These are phyloP conservation scores for Sinopyrophorus schimmeli DNA, from an alignment of 2,888 invertebrate genomes.

Conservation along the genomic window DNA sequence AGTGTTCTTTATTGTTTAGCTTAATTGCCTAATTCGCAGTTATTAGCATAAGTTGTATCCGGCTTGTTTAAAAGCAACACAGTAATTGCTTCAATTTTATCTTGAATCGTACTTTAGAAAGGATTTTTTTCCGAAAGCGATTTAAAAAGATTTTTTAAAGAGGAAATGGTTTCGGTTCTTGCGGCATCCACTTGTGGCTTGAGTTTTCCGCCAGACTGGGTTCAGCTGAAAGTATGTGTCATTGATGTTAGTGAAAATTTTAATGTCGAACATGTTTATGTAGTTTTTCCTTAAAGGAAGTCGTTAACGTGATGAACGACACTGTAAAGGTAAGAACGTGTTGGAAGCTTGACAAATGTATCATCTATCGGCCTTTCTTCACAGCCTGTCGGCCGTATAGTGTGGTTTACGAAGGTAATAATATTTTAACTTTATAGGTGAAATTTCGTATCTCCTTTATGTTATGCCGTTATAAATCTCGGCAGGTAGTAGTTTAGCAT, in stretches of 20 bases:
- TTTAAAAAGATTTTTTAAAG: too few species aligned
- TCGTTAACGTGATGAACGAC: slow-evolving; percentile 42
- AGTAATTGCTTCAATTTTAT: too few species aligned
- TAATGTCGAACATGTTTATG: slow-evolving; percentile 17
- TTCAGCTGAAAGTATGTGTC: too few species aligned
- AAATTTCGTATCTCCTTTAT: slow-evolving; percentile 41
- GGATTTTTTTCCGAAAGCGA: too few species aligned
- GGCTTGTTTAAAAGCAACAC: too few species aligned
- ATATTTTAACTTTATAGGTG: slow-evolving; percentile 43
- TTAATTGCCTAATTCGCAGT: too few species aligned
- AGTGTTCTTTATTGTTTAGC: too few species aligned
- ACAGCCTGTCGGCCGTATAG: slow-evolving; percentile 16
- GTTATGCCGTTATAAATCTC: slow-evolving; percentile 39
- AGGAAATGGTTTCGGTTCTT: too few species aligned
- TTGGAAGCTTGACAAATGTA: slow-evolving; percentile 40
- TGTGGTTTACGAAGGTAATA: slow-evolving; percentile 35
- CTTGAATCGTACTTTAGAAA: too few species aligned
- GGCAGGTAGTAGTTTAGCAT: slow-evolving; percentile 38
- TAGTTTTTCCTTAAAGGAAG: slow-evolving; percentile 35
- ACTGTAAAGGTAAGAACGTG: slow-evolving; percentile 39
- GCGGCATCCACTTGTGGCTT: too few species aligned
- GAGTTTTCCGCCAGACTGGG: too few species aligned
- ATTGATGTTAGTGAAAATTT: slow-evolving; percentile 12
- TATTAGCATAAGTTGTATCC: too few species aligned
- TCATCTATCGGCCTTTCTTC: slow-evolving; percentile 31